Percentiles rank a stretch among this genome's conserved stretches.
Conservation (phyloP, 2,113 vertebrate genomes). For the human (Homo sapiens) region GRCh38 chr19:32057501-32058000, state of each 20-base stretch:
- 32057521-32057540: not conserved
- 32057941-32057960: no score
- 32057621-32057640: not conserved
- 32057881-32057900: not conserved
- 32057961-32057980: not conserved
- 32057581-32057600: not conserved
- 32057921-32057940: not conserved
- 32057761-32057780: not conserved
- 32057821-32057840: not conserved
- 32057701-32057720: not conserved
- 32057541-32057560: not conserved
- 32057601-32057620: not conserved
- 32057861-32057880: not conserved
- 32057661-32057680: not conserved
- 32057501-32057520: not conserved
- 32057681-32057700: accelerated
- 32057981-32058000: not conserved
- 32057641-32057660: not conserved
- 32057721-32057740: not conserved
- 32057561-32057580: not conserved
- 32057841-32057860: not conserved
- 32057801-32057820: not conserved
- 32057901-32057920: not conserved
- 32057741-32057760: not conserved
- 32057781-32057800: not conserved